Evolutionary conservation across 2,113 vertebrate genomes (phyloP), one percentile per base, ranked within the genome.

Genomic region (Orcinus orca): DNA sequence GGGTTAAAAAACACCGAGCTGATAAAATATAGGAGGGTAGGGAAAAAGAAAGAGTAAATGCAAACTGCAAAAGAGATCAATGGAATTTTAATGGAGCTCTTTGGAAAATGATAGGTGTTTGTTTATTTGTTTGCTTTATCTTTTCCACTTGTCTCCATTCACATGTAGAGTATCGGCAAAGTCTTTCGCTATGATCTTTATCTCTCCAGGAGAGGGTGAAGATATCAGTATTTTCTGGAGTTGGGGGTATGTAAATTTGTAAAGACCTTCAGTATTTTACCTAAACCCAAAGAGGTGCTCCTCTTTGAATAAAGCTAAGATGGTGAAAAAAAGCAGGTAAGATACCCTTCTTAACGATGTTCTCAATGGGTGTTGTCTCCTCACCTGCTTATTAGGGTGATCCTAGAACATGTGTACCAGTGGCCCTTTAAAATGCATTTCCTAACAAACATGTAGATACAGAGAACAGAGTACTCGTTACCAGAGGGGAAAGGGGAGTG

Each of bases 151-250:
- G 2, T 41, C 67, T 25, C 44, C 5, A 0, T 67, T 55, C 74
- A 7, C 4, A 9, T 0, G 15, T 9, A 33, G 47, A 14, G 8
- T 17, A 9, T n/a, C 14, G 33, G 47, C 13, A 3, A 4, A 7
- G 1, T 26, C 25, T 53, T 44, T 25, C 5, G 3, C 33, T 14
- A 20, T 18, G 26, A 38, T 7, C 13, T 38, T 2, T 44, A 2
- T 36, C 38, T 95, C 14, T 68, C 60, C 25, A 33, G 53, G 55
- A 60, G 17, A 38, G 33, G 33, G 23, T 25, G 53, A 70, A 26
- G 26, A 5, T 26, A 6, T 47, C 58, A 21, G 44, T 2, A 23
- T 76, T 71, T 73, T n/a, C 47, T 44, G 17, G 60, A 36, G 13
- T 20, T 0, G 18, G 12, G 44, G 8, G 38, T 26, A 4, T 17